Evolutionary conservation across 2,797 vertebrate genomes (phyloP), one percentile per base, ranked within the genome.

Genomic region (Poecilia velifera): DNA sequence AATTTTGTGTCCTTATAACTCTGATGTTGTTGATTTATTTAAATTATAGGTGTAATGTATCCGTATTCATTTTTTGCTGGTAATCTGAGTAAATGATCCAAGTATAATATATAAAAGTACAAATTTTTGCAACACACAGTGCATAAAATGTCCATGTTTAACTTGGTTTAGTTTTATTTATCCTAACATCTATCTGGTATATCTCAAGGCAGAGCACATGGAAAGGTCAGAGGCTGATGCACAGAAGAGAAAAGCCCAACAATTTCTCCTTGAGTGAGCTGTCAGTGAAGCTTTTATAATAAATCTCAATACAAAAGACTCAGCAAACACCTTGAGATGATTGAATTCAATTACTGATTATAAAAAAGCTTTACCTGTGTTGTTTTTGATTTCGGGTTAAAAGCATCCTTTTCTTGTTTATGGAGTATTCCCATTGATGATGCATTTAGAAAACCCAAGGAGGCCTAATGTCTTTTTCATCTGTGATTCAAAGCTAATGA

Each of bases 401-500:
- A 91, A 91, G 83, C 89, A 72, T 81, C 51, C 9, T 76, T 83
- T 86, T 75, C 81, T 74, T 51, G 64, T 49, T 77, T 28, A 45
- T 76, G 25, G n/a, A 87, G 73, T 43, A n/a, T 57, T 57, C 6
- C 14, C 34, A 41, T 85, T 91, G 87, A 83, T 78, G 77, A 83
- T 82, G 84, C 89, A 87, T 93, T 87, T 68, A 88, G 82, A 87
- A 62, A 81, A 83, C 80, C 77, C 91, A 91, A 92, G 90, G 89
- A 66, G 22, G 64, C 72, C 73, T 91, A 83, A 87, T 82, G 79
- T 88, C 70, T 76, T 82, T 86, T 86, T 88, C 53, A 87, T 90
- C 80, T 79, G 51, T 85, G 80, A 90, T 82, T 92, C 84, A 77
- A 80, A 85, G 87, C 81, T 90, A 92, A 93, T 92, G 86, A 90